Conservation (phyloP, 2,113 vertebrate genomes). For the Formicarius rufipectus region DNA sequence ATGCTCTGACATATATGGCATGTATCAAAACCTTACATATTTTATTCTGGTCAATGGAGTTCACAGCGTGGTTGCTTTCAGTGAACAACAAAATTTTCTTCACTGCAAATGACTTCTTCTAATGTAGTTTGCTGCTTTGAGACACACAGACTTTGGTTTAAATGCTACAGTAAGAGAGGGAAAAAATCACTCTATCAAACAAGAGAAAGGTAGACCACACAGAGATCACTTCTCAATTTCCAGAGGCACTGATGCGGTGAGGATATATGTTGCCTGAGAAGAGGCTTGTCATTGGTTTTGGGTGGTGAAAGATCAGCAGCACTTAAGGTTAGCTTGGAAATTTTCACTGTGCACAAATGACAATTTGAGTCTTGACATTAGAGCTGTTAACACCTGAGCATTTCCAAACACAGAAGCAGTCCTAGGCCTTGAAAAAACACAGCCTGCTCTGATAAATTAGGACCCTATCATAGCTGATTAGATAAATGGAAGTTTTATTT, state of each 20-base stretch:
- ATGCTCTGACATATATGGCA: background rate
- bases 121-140: background rate
- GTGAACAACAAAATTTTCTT: background rate
- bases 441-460: background rate
- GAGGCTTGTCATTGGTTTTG: conserved; percentile 38
- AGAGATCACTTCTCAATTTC: conserved; percentile 67
- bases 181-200: conserved; percentile 34
- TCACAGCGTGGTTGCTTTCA: background rate
- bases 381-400: background rate
- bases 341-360: background rate
- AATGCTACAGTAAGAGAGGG: background rate
- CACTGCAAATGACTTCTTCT: background rate
- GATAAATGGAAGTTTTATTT: background rate
- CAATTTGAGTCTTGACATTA: background rate
- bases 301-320: conserved; percentile 45
- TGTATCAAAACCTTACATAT: background rate
- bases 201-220: conserved; percentile 44
- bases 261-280: conserved; percentile 55
- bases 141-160: background rate
- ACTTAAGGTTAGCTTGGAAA: conserved; percentile 37
- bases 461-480: background rate
- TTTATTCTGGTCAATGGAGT: background rate
- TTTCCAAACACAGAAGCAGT: background rate
- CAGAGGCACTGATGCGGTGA: conserved; percentile 55
- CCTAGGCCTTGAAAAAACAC: background rate